Conservation (phyloP, 2,888 invertebrate genomes). For the Alloscopus bannaensis region DNA sequence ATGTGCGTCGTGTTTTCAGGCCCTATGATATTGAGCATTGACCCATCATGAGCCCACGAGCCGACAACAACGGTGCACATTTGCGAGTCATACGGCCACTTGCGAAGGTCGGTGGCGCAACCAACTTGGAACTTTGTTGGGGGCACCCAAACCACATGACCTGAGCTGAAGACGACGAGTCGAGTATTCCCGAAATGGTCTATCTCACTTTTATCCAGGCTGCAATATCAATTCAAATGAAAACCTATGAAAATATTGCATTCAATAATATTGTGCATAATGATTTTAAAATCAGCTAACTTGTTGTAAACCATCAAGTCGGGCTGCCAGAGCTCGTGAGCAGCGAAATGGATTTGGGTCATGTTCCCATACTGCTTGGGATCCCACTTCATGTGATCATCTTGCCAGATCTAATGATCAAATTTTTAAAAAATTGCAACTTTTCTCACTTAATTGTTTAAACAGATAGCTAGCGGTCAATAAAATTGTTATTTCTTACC, state of each 20-base stretch:
- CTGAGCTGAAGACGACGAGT: conserved; percentile 77
- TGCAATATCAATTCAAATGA: conserved; percentile 72
- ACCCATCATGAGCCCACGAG: conserved; percentile 80
- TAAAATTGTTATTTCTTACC: conserved; percentile 77
- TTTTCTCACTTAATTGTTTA: too few species aligned
- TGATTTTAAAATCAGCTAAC: conserved; percentile 62
- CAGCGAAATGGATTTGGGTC: conserved; percentile 79
- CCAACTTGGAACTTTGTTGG: conserved; percentile 81
- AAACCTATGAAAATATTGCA: too few species aligned
- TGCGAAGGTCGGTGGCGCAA: conserved; percentile 78
- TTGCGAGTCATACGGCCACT: conserved; percentile 88
- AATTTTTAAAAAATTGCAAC: not conserved
- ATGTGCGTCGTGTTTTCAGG: conserved; percentile 49
- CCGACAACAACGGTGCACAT: conserved; percentile 82
- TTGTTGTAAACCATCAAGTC: conserved; percentile 84
- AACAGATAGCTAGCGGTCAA: conserved; percentile 1
- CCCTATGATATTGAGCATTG: conserved; percentile 39
- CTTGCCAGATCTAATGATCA: conserved; percentile 81
- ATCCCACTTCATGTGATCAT: conserved; percentile 85
- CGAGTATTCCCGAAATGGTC: conserved; percentile 80
- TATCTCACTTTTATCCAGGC: conserved; percentile 80
- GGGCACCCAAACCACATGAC: conserved; percentile 81
- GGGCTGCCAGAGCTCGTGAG: conserved; percentile 87
- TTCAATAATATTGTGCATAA: not conserved
- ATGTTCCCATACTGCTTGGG: conserved; percentile 82